phyloP scores from a whole-genome alignment of 2,797 vertebrate species.

The Coracias cyanogaster region DNA sequence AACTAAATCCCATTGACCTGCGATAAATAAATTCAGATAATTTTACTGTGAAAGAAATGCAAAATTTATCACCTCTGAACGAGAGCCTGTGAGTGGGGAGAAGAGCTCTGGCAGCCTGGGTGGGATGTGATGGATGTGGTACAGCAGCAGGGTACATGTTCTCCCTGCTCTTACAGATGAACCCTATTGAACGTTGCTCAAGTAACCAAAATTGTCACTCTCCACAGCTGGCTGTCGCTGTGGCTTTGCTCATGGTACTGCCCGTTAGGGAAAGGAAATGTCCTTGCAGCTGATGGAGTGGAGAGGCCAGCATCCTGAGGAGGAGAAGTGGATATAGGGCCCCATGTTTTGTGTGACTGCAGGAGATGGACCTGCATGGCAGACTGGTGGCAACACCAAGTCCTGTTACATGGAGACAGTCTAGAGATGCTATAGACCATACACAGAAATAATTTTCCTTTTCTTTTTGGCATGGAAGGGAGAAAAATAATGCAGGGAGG shows the following conservation, averaged over 20 bases:
- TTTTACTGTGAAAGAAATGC: not conserved
- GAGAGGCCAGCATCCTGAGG: too few species aligned
- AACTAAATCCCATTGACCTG: not conserved
- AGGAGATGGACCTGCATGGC: rapidly evolving
- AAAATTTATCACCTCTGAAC: not conserved
- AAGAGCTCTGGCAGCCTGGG: not conserved
- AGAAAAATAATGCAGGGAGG: not conserved
- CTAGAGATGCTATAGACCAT: not conserved
- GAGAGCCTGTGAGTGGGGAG: too few species aligned
- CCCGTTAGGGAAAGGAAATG: not conserved
- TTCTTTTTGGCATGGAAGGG: not conserved
- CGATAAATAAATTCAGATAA: not conserved
- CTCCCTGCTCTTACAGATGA: not conserved
- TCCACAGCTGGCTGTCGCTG: not conserved
- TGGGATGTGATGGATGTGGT: not conserved
- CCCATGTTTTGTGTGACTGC: rapidly evolving
- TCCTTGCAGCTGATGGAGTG: not conserved
- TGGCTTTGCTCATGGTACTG: not conserved
- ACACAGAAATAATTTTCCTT: not conserved
- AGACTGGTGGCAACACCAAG: not conserved
- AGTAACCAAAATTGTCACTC: not conserved
- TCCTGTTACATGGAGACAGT: not conserved
- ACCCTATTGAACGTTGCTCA: not conserved
- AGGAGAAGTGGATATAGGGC: not conserved
- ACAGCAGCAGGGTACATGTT: rapidly evolving